Conservation (phyloP, 2,888 invertebrate species). For the Drosophila colorata region DNA sequence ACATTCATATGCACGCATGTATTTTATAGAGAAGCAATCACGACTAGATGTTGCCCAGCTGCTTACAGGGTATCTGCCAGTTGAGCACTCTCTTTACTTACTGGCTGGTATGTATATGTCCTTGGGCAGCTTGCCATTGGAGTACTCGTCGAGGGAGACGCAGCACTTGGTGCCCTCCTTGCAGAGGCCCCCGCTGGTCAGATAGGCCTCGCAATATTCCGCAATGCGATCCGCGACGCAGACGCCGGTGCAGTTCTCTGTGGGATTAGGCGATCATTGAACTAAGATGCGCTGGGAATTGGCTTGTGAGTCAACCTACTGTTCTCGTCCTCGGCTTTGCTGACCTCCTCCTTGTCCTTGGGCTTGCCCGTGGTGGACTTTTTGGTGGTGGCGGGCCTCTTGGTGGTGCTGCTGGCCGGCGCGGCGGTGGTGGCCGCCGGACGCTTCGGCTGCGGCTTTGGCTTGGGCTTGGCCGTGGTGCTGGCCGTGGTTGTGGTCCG, state of each 20-base stretch:
- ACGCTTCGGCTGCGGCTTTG: constrained; percentile 72
- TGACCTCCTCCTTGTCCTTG: constrained; percentile 65
- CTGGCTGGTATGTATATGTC: constrained; percentile 91
- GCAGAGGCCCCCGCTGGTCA: constrained; percentile 90
- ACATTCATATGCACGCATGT: too few relatives aligned
- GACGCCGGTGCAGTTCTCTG: constrained; percentile 90
- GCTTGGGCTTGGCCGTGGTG: constrained; percentile 70
- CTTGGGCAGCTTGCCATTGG: constrained; percentile 88
- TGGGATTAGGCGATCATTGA: background rate
- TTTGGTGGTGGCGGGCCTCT: constrained; percentile 74
- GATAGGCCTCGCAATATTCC: constrained; percentile 94
- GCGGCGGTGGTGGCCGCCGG: constrained; percentile 71
- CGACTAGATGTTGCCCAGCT: too few relatives aligned
- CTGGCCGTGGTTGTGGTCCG: constrained; percentile 72
- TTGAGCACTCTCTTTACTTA: constrained; percentile 55
- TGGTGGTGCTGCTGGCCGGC: constrained; percentile 61
- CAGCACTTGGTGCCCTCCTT: constrained; percentile 92
- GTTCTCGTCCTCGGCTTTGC: constrained; percentile 75
- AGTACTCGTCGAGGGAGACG: constrained; percentile 91
- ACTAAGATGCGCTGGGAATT: background rate
- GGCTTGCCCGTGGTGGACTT: constrained; percentile 68
- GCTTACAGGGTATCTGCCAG: background rate
- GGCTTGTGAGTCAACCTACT: constrained; percentile 37
- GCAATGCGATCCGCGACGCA: constrained; percentile 93
- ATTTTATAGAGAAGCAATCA: too few relatives aligned